These are phyloP conservation scores for rabbit (Oryctolagus cuniculus) DNA, from an alignment of 2,113 vertebrate species.

Conservation along the genomic window DNA sequence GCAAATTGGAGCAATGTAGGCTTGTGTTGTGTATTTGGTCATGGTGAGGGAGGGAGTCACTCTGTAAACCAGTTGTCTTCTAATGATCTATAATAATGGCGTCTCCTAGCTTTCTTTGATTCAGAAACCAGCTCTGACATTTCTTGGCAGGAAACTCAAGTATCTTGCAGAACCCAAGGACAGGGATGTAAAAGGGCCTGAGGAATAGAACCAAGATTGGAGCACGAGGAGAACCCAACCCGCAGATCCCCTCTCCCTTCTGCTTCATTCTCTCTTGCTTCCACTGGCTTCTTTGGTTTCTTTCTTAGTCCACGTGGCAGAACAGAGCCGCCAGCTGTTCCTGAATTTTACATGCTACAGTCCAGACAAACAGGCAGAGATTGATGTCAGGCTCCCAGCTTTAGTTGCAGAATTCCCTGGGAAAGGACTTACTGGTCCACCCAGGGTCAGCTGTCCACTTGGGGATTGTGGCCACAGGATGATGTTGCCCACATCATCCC, in stretches of 20 bases:
- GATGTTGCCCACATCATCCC: neutral
- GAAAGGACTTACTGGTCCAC: neutral
- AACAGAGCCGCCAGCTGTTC: slow-evolving; percentile 33
- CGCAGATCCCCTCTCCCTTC: neutral
- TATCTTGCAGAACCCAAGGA: neutral
- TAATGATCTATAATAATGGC: neutral
- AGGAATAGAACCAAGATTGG: neutral
- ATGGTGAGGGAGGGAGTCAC: neutral
- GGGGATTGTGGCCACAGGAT: neutral
- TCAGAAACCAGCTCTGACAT: neutral
- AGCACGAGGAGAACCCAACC: neutral
- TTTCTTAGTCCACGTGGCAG: slow-evolving; percentile 1
- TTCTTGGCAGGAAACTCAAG: neutral
- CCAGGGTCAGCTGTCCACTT: neutral
- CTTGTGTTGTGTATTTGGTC: neutral
- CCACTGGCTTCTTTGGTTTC: slow-evolving; percentile 14
- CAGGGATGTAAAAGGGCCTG: neutral
- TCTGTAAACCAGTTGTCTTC: neutral
- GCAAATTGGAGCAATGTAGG: neutral
- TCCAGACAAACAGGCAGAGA: neutral
- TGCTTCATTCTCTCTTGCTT: slow-evolving; percentile 17
- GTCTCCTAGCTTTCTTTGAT: neutral
- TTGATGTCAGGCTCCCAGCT: neutral
- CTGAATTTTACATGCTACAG: neutral
- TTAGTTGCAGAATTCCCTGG: neutral